Base-by-base conservation (phyloP, 2,888 invertebrate species). In the Idaea dimidiata region DNA sequence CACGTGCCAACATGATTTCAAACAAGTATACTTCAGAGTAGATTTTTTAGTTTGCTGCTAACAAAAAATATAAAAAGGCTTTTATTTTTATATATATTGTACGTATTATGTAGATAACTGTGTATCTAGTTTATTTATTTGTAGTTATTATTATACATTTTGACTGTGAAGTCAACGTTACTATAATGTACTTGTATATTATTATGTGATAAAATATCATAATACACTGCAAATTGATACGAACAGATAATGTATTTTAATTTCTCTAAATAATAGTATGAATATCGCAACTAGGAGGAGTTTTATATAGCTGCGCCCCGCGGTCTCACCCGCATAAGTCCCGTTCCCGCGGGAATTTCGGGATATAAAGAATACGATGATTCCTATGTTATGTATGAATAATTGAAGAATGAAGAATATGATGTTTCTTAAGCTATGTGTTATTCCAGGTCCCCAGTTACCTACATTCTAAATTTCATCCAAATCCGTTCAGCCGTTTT, bases 141-240 rank as follows among this genome's bases (percentile, higher is more conserved):
- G 78, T 85, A 84, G 80, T 79, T 74, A 77, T 75, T 77, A 79
- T 78, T 70, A 77, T 73, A 76, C 73, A 81, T 81, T 83, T 86
- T 84, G 81, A 82, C 82, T 68, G 74, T 72, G 68, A 75, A 66
- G 80, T 75, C 73, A 69, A 80, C 81, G 82, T 85, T 86, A 81
- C 72, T 83, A 74, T 80, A 79, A 72, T 72, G 71, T 73, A 78
- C 76, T 77, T 85, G 81, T 84, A 84, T 83, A 82, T 87, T 87
- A 82, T 86, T 84, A 86, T 84, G 80, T 87, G 82, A 80, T 84
- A 74, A 80, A 76, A 70, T 81, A 83, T 83, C 82, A 76, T 82
- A 78, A 78, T 80, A 81, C 80, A 86, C 81, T 83, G 86, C 79
- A 85, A 64, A 85, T 81, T 86, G 82, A 82, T 87, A 85, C 77